Conservation (phyloP, 2,888 invertebrate species). For the Leptinotarsa juncta region DNA sequence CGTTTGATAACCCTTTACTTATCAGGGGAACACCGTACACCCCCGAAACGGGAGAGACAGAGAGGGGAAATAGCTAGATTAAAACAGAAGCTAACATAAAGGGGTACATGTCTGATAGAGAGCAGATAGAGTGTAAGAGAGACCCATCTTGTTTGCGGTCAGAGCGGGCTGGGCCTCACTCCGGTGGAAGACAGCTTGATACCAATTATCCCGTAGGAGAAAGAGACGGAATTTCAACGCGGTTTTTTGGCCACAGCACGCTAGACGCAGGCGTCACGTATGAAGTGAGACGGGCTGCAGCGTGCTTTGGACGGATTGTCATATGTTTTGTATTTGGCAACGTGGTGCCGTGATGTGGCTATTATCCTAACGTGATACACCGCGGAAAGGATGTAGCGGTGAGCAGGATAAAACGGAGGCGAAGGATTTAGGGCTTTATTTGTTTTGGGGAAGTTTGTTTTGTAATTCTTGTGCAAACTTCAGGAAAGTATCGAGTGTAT, state of each 20-base stretch:
- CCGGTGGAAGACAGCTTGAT: constrained; percentile 76
- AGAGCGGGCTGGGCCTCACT: constrained; percentile 76
- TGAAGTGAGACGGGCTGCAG: constrained; percentile 50
- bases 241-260: constrained; percentile 66
- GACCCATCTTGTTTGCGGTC: constrained; percentile 76
- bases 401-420: constrained; percentile 43
- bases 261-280: constrained; percentile 64
- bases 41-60: constrained; percentile 52
- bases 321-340: constrained; percentile 62
- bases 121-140: constrained; percentile 69
- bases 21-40: constrained; percentile 60
- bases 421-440: constrained; percentile 43
- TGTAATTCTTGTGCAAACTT: constrained; percentile 46
- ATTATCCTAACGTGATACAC: constrained; percentile 61
- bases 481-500: constrained; percentile 36
- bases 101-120: constrained; percentile 63
- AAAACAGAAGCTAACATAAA: constrained; percentile 66
- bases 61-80: constrained; percentile 62
- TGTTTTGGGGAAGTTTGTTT: constrained; percentile 44
- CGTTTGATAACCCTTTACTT: constrained; percentile 68
- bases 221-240: constrained; percentile 63
- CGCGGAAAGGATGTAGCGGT: constrained; percentile 47
- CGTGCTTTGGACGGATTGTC: constrained; percentile 53
- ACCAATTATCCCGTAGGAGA: constrained; percentile 70
- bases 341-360: constrained; percentile 60